Base-by-base conservation (phyloP, 2,888 invertebrate genomes). In the Peribatodes rhomboidaria region DNA sequence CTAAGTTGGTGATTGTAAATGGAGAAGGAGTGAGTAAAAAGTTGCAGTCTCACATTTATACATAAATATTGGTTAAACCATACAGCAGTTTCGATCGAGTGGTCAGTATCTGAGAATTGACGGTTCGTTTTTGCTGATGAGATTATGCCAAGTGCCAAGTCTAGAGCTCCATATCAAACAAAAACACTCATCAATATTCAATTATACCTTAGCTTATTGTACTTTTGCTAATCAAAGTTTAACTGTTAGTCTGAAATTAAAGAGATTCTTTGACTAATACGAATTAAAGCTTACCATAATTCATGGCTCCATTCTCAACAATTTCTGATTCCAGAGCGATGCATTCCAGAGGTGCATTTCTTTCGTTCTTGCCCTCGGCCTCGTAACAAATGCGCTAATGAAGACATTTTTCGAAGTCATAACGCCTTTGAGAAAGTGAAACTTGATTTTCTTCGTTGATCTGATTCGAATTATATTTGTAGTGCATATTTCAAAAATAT, bases 31-130 rank as follows among this genome's bases (percentile, higher is more conserved):
- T 74, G 81, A 44, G 57, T 68, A 72, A 89, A 88, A 90, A 89
- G 79, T 84, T 72, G 79, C 78, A 74, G 78, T 79, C 82, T 87
- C 80, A 77, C 84, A 85, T 87, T 86, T 87, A 82, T 85, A 84
- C 86, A 86, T 86, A 87, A 86, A 87, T 85, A 82, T 85, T 82
- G 77, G 73, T 78, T 80, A 77, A 83, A 82, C 79, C 71, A 75
- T 78, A 73, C 65, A 66, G 66, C 70, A 71, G 72, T 75, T 72
- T 77, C 69, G 67, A 77, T 78, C 74, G 71, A 73, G 69, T 76
- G 74, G 75, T 78, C 72, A 73, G 70, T 71, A 58, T 75, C 72
- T 73, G 67, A 74, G 74, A 75, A 74, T 33, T 16, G 39, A 49
- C n/a, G 18, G 39, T 41, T 27, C 6, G 1, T 31, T 49, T 39